These are phyloP conservation scores for Diploptera punctata DNA, from an alignment of 2,888 invertebrate genomes.

Conservation along the genomic window DNA sequence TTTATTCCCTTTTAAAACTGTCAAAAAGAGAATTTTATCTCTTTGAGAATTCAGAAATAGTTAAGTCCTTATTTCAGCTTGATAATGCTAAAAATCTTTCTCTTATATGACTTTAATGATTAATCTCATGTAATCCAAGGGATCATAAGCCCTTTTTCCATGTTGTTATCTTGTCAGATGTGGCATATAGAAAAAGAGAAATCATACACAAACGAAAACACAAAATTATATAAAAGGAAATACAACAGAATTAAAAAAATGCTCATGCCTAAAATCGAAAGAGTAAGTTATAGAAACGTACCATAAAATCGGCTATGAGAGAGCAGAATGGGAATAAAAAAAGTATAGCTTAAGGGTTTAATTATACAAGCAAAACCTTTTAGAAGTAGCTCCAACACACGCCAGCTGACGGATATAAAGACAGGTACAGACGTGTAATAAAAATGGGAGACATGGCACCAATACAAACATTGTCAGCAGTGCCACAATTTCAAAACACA, in stretches of 20 bases:
- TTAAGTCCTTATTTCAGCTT: background rate
- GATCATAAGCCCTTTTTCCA: slow-evolving; percentile 5
- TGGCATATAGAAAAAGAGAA: no score
- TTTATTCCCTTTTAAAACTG: no score
- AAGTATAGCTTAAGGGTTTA: slow-evolving; percentile 22
- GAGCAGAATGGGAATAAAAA: slow-evolving; percentile 4
- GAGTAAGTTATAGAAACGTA: slow-evolving; percentile 5
- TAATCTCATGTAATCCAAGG: background rate
- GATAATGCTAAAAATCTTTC: background rate
- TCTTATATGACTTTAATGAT: background rate
- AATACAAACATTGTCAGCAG: slow-evolving; percentile 4
- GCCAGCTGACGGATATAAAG: slow-evolving; percentile 17
- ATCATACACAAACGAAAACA: slow-evolving; percentile 8
- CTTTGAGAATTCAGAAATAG: no score
- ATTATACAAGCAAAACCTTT: slow-evolving; percentile 29
- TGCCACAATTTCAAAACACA: background rate
- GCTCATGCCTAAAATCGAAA: slow-evolving; percentile 10
- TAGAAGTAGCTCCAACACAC: slow-evolving; percentile 21
- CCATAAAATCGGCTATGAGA: slow-evolving; percentile 14
- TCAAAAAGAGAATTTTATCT: no score
- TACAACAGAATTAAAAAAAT: no score
- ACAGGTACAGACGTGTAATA: slow-evolving; percentile 17
- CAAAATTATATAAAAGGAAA: slow-evolving; percentile 11
- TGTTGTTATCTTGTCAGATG: background rate
- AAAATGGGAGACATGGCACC: slow-evolving; percentile 7